Base-by-base conservation (phyloP, 1,140 invertebrate species). In the Drosophila parvula region DNA sequence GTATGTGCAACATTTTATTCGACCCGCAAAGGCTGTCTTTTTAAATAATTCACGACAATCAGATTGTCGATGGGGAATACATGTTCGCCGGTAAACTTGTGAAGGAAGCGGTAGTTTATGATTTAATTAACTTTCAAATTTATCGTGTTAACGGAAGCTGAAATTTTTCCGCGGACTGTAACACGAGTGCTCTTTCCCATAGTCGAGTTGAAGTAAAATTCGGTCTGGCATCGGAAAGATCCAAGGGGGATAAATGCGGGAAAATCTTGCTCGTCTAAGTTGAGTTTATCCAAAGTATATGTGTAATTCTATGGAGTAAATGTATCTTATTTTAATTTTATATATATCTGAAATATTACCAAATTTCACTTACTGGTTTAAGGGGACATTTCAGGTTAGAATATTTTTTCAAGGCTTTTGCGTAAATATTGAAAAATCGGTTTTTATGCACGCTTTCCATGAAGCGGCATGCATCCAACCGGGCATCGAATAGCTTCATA, bases 361-460 rank as follows among this genome's bases (percentile, higher is more conserved):
- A n/a, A 32, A 1, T n/a, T 47, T 5, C 18, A 34, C 74, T 38
- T 14, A 85, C 82, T 45, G 79, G 78, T 38, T 69, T 79, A 0
- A 85, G 27, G 0, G 82, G 82, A 50, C 82, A 85, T 14, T 28
- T 10, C 0, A 40, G 8, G 43, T 58, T 61, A 1, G 65, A 43
- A 44, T 45, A 50, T 16, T 55, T 38, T 10, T 47, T 45, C 2
- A 85, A 48, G n/a, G 30, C 57, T 8, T 48, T 81, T 1, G 57
- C 14, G n/a, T 51, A 78, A 0, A 63, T 50, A 11, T 43, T 78
- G 7, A 85, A 38, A 0, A 81, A 11, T 22, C 28, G 38, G 28
- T 78, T 88, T 11, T 75, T 78, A 5, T 85, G 75, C 0, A 51
- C 4, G n/a, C 27, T 76, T n/a, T n/a, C 44, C 1, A 86, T 5